A percentile compares a stretch with the other conserved stretches of the same genome.
Conservation (phyloP, 2,797 vertebrate species). For the Tokudaia muenninki region DNA sequence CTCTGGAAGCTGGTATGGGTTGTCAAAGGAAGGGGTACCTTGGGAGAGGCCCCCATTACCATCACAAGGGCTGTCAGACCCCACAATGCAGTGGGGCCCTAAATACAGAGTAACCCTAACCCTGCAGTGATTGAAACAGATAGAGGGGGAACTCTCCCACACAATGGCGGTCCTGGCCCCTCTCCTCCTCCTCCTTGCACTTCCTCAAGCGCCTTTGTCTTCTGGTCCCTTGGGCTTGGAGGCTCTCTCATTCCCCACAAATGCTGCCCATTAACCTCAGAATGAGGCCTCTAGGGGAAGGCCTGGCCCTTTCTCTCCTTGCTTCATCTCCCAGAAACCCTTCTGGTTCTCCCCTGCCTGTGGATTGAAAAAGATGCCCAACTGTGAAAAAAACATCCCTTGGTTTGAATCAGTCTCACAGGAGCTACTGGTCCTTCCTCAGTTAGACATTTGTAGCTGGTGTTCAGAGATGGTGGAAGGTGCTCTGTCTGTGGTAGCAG, state of each 20-base stretch:
- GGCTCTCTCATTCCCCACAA: slow-evolving; percentile 71
- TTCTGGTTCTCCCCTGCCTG: not conserved
- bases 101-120: slow-evolving; percentile 82
- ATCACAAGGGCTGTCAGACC: slow-evolving; percentile 79
- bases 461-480: not conserved
- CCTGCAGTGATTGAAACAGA: slow-evolving; percentile 80
- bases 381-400: not conserved
- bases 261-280: slow-evolving; percentile 72
- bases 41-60: slow-evolving; percentile 75
- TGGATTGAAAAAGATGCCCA: not conserved
- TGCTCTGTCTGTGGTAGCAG: not conserved
- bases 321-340: slow-evolving; percentile 30
- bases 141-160: slow-evolving; percentile 77
- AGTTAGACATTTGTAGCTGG: too few species aligned
- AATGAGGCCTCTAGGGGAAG: slow-evolving; percentile 69
- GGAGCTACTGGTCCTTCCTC: not conserved
- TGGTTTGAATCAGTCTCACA: not conserved
- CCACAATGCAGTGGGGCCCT: slow-evolving; percentile 72
- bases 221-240: slow-evolving; percentile 74
- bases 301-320: slow-evolving; percentile 53
- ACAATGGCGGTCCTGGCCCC: slow-evolving; percentile 70
- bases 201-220: slow-evolving; percentile 83
- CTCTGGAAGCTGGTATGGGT: slow-evolving; percentile 33
- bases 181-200: slow-evolving; percentile 72
- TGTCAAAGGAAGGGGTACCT: not conserved